Evolutionary conservation across 2,113 vertebrate genomes (phyloP).

Genomic region (Ifrita kowaldi): DNA sequence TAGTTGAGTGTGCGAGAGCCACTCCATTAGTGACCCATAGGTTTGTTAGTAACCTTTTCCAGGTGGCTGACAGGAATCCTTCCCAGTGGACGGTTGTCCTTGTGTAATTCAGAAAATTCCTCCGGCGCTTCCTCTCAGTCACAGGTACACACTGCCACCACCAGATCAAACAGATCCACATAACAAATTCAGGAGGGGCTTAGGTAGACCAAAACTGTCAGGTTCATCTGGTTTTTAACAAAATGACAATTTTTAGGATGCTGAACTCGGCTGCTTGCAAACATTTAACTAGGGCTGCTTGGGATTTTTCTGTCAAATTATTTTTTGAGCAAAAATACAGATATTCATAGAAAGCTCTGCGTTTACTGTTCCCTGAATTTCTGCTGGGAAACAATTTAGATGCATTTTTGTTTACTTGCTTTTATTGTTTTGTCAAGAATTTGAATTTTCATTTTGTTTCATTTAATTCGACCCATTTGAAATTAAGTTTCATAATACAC

Average conservation of each 20-base stretch:
- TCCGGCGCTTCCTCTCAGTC: background rate
- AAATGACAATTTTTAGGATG: background rate
- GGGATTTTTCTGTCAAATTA: background rate
- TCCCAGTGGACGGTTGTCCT: background rate
- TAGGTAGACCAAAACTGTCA: background rate
- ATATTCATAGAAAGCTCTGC: background rate
- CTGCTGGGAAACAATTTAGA: background rate
- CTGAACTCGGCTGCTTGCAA: background rate
- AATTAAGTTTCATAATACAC: background rate
- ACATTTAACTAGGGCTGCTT: background rate
- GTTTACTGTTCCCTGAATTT: background rate
- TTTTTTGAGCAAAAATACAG: background rate
- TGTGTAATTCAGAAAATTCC: background rate
- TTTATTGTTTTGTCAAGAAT: background rate
- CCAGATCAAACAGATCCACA: conserved; percentile 12
- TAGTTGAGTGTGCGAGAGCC: background rate
- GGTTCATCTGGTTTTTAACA: background rate
- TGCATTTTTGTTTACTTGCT: background rate
- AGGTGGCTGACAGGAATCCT: background rate
- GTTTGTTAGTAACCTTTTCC: background rate
- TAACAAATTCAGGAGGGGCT: background rate
- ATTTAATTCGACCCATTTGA: background rate
- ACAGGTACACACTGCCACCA: conserved; percentile 63
- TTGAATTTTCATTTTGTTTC: background rate
- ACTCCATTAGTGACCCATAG: background rate